phyloP scores from a whole-genome alignment of 2,888 invertebrate species.

The Podotricha telesiphe region DNA sequence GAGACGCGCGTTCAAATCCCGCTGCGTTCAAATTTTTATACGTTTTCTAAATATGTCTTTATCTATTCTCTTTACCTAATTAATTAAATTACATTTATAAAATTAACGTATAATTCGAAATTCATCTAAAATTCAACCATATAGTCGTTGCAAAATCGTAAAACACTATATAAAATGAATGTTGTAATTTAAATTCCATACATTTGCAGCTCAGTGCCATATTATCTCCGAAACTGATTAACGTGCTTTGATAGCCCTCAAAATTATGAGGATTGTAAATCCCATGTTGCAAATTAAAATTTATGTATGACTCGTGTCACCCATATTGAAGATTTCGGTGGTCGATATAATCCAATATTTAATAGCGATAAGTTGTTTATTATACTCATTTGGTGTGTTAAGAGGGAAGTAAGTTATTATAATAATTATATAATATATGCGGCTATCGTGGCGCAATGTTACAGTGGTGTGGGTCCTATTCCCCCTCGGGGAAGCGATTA shows the following conservation, averaged over 20 bases:
- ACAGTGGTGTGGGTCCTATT: too few species aligned
- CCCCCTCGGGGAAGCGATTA: too few species aligned
- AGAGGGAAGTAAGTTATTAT: too few species aligned
- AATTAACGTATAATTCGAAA: not conserved
- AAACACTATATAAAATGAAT: slow-evolving; percentile 27
- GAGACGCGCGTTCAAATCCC: too few species aligned
- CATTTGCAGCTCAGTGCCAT: slow-evolving; percentile 10
- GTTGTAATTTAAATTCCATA: slow-evolving; percentile 29
- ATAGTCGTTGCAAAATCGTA: not conserved
- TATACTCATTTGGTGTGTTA: too few species aligned
- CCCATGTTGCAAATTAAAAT: slow-evolving; percentile 21
- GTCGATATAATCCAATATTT: not conserved
- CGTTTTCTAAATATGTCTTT: too few species aligned
- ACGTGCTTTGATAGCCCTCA: slow-evolving; percentile 23
- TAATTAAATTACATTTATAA: too few species aligned
- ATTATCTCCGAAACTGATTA: slow-evolving; percentile 29
- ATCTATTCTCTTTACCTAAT: too few species aligned
- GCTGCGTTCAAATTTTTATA: too few species aligned
- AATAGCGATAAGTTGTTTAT: too few species aligned
- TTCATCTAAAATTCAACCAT: not conserved
- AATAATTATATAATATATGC: too few species aligned
- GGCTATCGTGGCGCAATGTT: too few species aligned
- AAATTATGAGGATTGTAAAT: slow-evolving; percentile 21
- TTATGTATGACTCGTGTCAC: not conserved
- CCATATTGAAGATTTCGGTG: not conserved